These are phyloP conservation scores for Sibirionetta formosa DNA, from an alignment of 2,797 vertebrate species.

Conservation along the genomic window DNA sequence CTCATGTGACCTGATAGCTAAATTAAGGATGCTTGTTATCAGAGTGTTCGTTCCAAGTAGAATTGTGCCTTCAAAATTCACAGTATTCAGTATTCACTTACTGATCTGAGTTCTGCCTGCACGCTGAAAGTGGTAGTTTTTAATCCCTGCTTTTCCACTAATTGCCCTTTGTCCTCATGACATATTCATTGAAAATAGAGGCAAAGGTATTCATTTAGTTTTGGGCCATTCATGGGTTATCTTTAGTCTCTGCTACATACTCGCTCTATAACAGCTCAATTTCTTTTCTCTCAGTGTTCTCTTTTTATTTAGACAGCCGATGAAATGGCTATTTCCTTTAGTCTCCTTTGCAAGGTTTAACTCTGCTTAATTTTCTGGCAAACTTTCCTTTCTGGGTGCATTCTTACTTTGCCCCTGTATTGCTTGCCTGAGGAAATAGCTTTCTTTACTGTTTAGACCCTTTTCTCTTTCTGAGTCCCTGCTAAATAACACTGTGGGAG, in stretches of 20 bases:
- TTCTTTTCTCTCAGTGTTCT: constrained; percentile 14
- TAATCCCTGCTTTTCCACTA: constrained; percentile 10
- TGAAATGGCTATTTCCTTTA: constrained; percentile 43
- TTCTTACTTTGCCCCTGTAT: neutral
- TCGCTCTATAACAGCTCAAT: neutral
- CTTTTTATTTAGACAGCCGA: constrained; percentile 35
- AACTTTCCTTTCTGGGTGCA: neutral
- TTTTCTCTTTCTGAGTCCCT: neutral
- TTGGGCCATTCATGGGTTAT: neutral
- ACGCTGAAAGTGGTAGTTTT: neutral
- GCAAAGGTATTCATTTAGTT: constrained; percentile 27
- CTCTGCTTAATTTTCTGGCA: constrained; percentile 35
- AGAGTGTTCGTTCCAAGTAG: neutral
- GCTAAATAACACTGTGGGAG: neutral
- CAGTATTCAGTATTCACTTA: neutral
- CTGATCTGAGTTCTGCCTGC: neutral
- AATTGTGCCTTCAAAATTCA: neutral
- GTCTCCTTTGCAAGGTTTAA: constrained; percentile 30
- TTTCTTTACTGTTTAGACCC: neutral
- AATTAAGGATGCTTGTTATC: constrained; percentile 19
- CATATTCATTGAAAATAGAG: neutral
- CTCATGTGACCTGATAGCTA: neutral
- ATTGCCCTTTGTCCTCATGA: neutral
- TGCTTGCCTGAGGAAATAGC: neutral
- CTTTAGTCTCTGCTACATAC: constrained; percentile 1